Evolutionary conservation across 1,140 invertebrate genomes (phyloP).

Genomic region (Laupala kohalensis): DNA sequence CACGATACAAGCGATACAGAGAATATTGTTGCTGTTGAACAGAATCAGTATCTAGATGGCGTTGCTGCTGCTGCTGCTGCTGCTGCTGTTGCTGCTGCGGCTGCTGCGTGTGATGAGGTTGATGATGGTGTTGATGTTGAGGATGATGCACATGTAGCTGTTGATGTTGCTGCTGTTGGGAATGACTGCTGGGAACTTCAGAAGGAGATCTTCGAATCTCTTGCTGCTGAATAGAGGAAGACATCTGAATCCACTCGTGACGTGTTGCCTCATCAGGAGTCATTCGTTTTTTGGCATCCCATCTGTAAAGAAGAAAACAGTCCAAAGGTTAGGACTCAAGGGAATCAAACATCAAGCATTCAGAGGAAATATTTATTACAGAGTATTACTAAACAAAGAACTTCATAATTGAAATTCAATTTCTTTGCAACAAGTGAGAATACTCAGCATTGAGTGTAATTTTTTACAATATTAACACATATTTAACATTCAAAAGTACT

Average conservation of each 20-base stretch:
- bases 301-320: constrained; percentile 40
- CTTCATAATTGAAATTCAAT: too few species aligned
- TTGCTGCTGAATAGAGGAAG: constrained; percentile 20
- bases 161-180: constrained; percentile 21
- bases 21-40: constrained; percentile 25
- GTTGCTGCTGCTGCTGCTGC: constrained; percentile 21
- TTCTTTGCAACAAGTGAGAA: too few species aligned
- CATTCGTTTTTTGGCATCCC: constrained; percentile 87
- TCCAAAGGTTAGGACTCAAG: too few species aligned
- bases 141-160: constrained; percentile 20
- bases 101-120: constrained; percentile 21
- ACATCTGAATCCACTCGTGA: constrained; percentile 55
- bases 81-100: constrained; percentile 22
- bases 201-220: constrained; percentile 25
- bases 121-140: constrained; percentile 26
- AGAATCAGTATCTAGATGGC: constrained; percentile 27
- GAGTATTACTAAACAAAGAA: too few species aligned
- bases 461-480: too few species aligned
- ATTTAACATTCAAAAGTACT: too few species aligned
- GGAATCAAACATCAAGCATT: too few species aligned
- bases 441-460: too few species aligned
- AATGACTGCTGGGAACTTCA: constrained; percentile 21
- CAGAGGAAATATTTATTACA: too few species aligned
- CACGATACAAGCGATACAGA: constrained; percentile 28
- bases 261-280: constrained; percentile 76